A percentile compares a stretch with the other conserved stretches of the same genome.
Evolutionary conservation across 2,888 invertebrate genomes (phyloP).

Genomic region (Drosophila borealis): DNA sequence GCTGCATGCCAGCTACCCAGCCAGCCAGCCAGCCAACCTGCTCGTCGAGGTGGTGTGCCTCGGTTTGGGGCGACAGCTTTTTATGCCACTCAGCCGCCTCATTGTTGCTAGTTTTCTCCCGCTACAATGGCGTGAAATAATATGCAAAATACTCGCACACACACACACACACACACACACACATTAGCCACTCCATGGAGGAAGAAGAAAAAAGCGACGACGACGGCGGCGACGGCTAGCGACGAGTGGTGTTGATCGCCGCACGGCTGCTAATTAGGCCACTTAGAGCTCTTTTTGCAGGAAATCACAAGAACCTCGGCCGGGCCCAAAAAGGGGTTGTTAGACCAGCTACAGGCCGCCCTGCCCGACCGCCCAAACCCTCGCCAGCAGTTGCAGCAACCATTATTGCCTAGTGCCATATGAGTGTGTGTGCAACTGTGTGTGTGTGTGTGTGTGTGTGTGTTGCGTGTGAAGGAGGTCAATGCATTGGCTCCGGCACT

Average conservation of each 20-base stretch:
- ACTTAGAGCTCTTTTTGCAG: constrained; percentile 78
- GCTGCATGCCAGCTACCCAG: constrained; percentile 17
- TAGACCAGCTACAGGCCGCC: constrained; percentile 2
- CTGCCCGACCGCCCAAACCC: background rate
- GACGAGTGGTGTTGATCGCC: constrained; percentile 81
- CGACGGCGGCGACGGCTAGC: constrained; percentile 37
- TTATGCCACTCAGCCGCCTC: constrained; percentile 69
- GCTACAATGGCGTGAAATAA: constrained; percentile 81
- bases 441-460: constrained; percentile 32
- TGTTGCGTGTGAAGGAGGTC: constrained; percentile 67
- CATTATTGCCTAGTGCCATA: constrained; percentile 71
- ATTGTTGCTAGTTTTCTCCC: constrained; percentile 59
- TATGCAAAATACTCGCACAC: constrained; percentile 80
- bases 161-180: constrained; percentile 23
- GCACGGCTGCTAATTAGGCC: constrained; percentile 82
- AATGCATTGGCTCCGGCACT: constrained; percentile 68
- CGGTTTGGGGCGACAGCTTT: constrained; percentile 70
- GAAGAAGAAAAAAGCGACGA: constrained; percentile 8
- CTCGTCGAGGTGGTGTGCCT: constrained; percentile 26
- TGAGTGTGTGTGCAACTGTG: constrained; percentile 1
- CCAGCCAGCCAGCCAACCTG: background rate
- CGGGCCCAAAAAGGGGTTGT: constrained; percentile 49
- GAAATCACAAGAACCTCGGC: constrained; percentile 64
- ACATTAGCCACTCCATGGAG: constrained; percentile 44
- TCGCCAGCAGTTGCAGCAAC: constrained; percentile 47